Percentiles rank a stretch among this genome's conserved stretches.
Evolutionary conservation across 1,140 invertebrate species (phyloP).

Genomic region (honey bee (Apis mellifera)): Amel_HAv3.1 CM009932.2:15874501-15875000

Average conservation of each 20-base stretch:
- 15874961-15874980: conserved; percentile 76
- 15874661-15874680: not conserved
- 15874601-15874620: conserved; percentile 2
- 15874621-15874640: not conserved
- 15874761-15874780: not conserved
- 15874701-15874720: too few relatives aligned
- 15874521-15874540: not conserved
- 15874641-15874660: conserved; percentile 2
- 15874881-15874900: not conserved
- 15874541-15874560: not conserved
- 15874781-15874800: conserved; percentile 51
- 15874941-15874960: conserved; percentile 77
- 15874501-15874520: not conserved
- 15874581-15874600: conserved; percentile 36
- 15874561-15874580: conserved; percentile 14
- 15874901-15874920: too few relatives aligned
- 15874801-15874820: conserved; percentile 71
- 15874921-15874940: conserved; percentile 59
- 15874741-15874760: not conserved
- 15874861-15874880: not conserved
- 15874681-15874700: too few relatives aligned
- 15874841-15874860: conserved; percentile 67
- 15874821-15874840: conserved; percentile 74
- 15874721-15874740: too few relatives aligned
- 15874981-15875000: conserved; percentile 77